Conservation (phyloP, 2,888 invertebrate species). For the Ophraella communa region DNA sequence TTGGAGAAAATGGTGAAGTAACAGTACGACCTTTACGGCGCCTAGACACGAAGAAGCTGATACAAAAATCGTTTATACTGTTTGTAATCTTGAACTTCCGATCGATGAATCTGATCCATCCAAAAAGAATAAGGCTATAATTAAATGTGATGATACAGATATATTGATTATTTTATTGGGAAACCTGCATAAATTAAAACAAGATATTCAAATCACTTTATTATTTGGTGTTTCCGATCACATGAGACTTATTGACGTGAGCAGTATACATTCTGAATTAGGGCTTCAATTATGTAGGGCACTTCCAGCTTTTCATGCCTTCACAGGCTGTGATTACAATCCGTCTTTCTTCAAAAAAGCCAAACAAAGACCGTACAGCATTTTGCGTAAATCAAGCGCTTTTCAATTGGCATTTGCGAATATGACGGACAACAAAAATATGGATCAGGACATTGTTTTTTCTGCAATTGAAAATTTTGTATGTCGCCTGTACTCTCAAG, state of each 20-base stretch:
- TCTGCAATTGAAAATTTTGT: neutral
- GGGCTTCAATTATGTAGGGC: neutral
- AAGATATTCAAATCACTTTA: neutral
- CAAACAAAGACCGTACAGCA: neutral
- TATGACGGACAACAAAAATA: too few species aligned
- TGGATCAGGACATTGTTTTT: neutral
- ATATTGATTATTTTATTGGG: conserved; percentile 5
- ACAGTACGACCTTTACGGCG: neutral
- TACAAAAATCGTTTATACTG: neutral
- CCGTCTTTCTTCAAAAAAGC: too few species aligned
- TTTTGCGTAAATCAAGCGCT: too few species aligned
- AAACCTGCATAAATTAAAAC: conserved; percentile 1
- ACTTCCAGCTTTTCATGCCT: conserved; percentile 7
- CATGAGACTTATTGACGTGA: neutral
- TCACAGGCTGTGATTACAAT: conserved; percentile 8
- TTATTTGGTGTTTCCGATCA: conserved; percentile 5
- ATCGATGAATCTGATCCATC: too few species aligned
- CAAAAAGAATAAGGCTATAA: neutral
- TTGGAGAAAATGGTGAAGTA: neutral
- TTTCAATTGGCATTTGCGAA: too few species aligned
- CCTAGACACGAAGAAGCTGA: conserved; percentile 12
- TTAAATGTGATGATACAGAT: conserved; percentile 7
- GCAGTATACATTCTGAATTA: neutral
- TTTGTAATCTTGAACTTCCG: conserved; percentile 2
- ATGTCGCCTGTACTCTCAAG: neutral